These are phyloP conservation scores for Mimumesa dahlbomi DNA, from an alignment of 2,888 invertebrate genomes.

Conservation along the genomic window DNA sequence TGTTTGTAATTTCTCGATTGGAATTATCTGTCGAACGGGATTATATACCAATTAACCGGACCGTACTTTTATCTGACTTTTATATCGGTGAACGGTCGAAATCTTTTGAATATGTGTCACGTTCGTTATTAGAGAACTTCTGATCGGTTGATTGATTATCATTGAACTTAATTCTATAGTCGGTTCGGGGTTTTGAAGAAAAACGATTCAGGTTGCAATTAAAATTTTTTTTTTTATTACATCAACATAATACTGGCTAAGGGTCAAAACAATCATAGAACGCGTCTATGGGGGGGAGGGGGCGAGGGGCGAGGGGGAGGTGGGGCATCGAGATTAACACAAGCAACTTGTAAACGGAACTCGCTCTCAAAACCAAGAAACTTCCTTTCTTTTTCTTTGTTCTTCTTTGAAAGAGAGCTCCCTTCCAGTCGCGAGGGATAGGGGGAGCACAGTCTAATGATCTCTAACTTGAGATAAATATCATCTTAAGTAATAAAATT, in stretches of 20 bases:
- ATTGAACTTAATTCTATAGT: no score
- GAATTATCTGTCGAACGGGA: no score
- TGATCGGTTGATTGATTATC: no score
- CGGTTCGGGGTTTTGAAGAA: constrained; percentile 2
- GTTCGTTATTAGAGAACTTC: no score
- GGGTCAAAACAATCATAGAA: constrained; percentile 71
- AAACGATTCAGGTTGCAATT: constrained; percentile 43
- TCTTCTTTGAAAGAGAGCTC: constrained; percentile 12
- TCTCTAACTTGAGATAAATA: constrained; percentile 63
- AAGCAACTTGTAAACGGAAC: constrained; percentile 32
- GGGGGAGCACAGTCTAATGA: constrained; percentile 58
- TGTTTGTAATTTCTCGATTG: no score
- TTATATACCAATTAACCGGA: no score
- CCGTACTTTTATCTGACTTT: no score
- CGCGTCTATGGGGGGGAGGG: constrained; percentile 69
- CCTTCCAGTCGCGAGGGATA: constrained; percentile 30
- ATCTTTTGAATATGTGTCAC: no score
- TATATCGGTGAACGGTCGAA: no score
- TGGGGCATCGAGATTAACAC: constrained; percentile 53
- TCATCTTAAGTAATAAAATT: constrained; percentile 63
- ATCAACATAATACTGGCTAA: constrained; percentile 75
- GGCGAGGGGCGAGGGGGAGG: no score
- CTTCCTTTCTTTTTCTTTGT: background rate
- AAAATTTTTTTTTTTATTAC: constrained; percentile 74
- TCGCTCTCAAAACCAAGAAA: constrained; percentile 7